A percentile compares a stretch with the other conserved stretches of the same genome.
Evolutionary conservation across 2,797 vertebrate genomes (phyloP).

Genomic region (Sarcophilus harrisii): DNA sequence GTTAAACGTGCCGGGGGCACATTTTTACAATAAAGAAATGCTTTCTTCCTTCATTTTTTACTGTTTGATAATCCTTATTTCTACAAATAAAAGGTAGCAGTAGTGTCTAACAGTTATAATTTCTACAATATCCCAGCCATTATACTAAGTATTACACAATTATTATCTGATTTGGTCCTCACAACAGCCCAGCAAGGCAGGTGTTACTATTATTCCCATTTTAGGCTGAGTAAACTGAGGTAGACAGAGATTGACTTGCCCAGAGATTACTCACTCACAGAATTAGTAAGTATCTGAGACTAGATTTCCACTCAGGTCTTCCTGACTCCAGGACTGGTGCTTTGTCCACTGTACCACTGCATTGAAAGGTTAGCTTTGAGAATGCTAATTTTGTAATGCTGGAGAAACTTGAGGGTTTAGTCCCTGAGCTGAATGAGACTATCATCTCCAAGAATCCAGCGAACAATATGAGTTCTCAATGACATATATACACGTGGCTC

Average conservation of each 20-base stretch:
- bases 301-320: neutral
- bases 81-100: neutral
- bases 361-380: constrained; percentile 46
- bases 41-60: neutral
- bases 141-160: neutral
- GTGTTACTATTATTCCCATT: neutral
- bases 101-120: neutral
- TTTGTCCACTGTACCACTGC: neutral
- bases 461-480: too few species aligned
- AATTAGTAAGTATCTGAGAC: neutral
- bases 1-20: neutral
- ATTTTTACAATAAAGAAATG: neutral
- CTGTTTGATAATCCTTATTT: neutral
- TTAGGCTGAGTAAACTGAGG: neutral
- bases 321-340: neutral
- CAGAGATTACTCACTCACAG: neutral
- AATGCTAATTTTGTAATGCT: neutral
- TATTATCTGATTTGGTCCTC: neutral
- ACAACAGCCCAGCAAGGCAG: neutral
- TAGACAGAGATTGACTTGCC: neutral
- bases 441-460: too few species aligned
- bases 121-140: neutral
- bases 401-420: too few species aligned
- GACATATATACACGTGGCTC: too few species aligned
- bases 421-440: too few species aligned